Evolutionary conservation across 2,797 vertebrate species (phyloP).

Genomic region (Melopsittacus undulatus): DNA sequence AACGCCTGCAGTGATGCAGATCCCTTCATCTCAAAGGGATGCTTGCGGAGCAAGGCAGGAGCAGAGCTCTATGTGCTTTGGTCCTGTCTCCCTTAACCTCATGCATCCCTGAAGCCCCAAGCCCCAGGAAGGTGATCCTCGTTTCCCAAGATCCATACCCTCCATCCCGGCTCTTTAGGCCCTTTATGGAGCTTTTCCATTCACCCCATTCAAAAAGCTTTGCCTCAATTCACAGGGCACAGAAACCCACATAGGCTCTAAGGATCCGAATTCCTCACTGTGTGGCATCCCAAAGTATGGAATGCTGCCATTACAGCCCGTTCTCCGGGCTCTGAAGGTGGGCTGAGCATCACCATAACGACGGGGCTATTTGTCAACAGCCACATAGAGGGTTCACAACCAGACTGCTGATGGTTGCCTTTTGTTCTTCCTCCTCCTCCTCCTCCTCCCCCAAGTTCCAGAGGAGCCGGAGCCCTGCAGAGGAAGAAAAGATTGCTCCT

Average conservation of each 20-base stretch:
- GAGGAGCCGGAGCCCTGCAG: neutral
- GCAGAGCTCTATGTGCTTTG: rapidly evolving
- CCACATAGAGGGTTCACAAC: neutral
- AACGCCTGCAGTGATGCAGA: neutral
- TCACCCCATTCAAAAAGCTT: neutral
- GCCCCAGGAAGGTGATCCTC: neutral
- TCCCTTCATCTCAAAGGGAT: neutral
- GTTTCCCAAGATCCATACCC: neutral
- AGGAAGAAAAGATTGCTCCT: neutral
- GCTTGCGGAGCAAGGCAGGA: neutral
- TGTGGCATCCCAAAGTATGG: rapidly evolving
- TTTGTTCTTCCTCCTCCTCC: neutral
- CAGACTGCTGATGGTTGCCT: neutral
- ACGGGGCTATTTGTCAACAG: neutral
- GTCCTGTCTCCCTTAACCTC: neutral
- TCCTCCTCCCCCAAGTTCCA: neutral
- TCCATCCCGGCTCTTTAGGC: neutral
- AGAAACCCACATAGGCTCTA: neutral
- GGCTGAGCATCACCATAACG: neutral
- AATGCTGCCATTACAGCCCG: neutral
- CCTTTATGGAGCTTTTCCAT: neutral
- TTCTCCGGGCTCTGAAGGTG: neutral
- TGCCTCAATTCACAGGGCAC: rapidly evolving
- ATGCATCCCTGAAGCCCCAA: rapidly evolving
- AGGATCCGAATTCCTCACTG: neutral